Conservation (phyloP, 2,797 vertebrate genomes). For the Falco rusticolus region DNA sequence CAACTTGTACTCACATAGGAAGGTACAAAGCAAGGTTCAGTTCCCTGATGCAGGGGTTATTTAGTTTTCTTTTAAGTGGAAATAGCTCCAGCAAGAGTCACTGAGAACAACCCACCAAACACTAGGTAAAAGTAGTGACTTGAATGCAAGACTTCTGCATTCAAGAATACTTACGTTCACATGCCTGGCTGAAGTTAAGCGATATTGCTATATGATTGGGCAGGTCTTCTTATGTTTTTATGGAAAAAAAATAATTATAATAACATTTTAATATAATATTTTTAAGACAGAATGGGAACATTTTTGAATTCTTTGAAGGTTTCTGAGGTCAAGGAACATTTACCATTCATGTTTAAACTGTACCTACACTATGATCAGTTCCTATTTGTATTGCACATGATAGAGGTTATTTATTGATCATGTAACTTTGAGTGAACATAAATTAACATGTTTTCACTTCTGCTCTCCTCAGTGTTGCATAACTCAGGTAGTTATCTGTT, state of each 20-base stretch:
- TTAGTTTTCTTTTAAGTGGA: constrained; percentile 40
- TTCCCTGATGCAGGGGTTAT: not conserved
- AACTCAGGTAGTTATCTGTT: not conserved
- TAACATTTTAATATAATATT: not conserved
- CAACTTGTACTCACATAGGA: not conserved
- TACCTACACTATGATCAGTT: not conserved
- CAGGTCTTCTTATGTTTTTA: not conserved
- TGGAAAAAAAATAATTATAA: not conserved
- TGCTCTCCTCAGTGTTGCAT: not conserved
- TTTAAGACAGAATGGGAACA: not conserved
- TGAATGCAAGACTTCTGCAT: not conserved
- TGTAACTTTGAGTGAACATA: not conserved
- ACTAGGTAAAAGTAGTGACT: not conserved
- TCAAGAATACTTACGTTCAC: not conserved
- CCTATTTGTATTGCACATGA: not conserved
- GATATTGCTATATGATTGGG: not conserved
- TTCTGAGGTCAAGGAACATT: not conserved
- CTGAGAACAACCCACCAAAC: not conserved
- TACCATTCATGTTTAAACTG: not conserved
- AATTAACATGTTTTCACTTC: not conserved
- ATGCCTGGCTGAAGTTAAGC: not conserved
- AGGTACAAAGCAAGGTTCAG: constrained; percentile 13
- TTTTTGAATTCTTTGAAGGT: not conserved
- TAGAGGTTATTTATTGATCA: not conserved
- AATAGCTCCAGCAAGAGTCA: not conserved